Percentiles rank a stretch among this genome's conserved stretches.
phyloP scores from a whole-genome alignment of 37 sponge, comb jelly and placozoan genomes.

The Hormiphora californensis region DNA sequence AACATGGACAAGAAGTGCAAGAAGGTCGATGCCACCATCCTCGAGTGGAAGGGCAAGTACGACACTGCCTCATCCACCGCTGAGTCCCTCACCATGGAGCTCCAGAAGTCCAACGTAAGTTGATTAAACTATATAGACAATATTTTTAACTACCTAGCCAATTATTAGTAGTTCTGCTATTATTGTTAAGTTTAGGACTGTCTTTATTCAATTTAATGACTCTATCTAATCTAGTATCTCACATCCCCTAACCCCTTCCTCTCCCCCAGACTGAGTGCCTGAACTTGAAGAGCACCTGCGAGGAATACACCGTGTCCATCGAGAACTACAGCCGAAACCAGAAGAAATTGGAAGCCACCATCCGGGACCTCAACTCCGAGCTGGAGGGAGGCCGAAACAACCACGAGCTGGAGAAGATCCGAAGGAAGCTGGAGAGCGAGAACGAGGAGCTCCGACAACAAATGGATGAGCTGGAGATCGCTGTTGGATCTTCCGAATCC shows the following conservation, averaged over 20 bases:
- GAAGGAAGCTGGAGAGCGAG: constrained; percentile 49
- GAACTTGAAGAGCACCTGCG: constrained; percentile 12
- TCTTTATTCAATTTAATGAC: too few relatives aligned
- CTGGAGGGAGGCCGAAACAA: constrained; percentile 51
- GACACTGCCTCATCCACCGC: constrained; percentile 22
- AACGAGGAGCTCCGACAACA: constrained; percentile 52
- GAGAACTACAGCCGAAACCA: constrained; percentile 30
- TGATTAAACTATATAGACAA: too few relatives aligned
- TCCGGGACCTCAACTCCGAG: constrained; percentile 52
- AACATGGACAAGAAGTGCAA: constrained; percentile 54
- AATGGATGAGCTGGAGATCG: constrained; percentile 50
- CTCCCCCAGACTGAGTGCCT: constrained; percentile 48
- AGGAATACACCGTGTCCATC: constrained; percentile 53
- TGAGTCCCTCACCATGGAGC: constrained; percentile 41
- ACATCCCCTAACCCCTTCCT: too few relatives aligned
- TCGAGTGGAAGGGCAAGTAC: constrained; percentile 54
- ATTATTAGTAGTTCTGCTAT: too few relatives aligned
- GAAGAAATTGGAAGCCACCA: constrained; percentile 26
- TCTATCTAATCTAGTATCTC: too few relatives aligned
- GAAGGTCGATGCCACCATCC: constrained; percentile 46
- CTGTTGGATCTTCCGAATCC: background rate
- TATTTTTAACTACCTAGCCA: too few relatives aligned
- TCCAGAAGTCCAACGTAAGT: constrained; percentile 54
- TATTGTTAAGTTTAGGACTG: too few relatives aligned
- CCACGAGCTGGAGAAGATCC: constrained; percentile 53